Evolutionary conservation across 1,140 invertebrate species (phyloP), one percentile per base, ranked within the genome.

Genomic region (Telenomus remus): DNA sequence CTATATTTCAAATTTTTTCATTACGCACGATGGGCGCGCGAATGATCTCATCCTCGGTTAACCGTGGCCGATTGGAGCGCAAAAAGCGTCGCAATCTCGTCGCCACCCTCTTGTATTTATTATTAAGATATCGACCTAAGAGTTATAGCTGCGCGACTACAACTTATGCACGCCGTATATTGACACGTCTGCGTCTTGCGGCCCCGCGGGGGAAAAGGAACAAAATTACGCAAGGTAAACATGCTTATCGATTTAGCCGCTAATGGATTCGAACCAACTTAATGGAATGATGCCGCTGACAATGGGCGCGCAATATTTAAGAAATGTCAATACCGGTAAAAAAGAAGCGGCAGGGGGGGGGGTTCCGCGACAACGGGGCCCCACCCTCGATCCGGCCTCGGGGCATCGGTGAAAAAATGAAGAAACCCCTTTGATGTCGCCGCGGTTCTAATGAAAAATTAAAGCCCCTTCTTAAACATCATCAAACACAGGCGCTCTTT

Each of bases 1-100:
- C 83, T 83, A 87, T 88, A 88, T 88, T 88, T 87, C 86, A 88
- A 88, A 87, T 88, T 87, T 88, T 88, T 86, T 88, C 85, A 87
- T 88, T 88, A 87, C 80, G 84, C 82, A 81, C 66, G 75, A 83
- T 27, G 19, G 19, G 19, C 85, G 86, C 85, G 86, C 84, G 86
- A 88, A 87, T 86, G 80, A 87, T 79, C 72, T 43, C 48, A 12
- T 54, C 56, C 34, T 50, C 37, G 48, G 27, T 74, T 63, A 44
- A 15, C 59, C 50, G 34, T 64, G 55, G 15, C n/a, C 14, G 79
- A 76, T 61, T 74, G 19, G 19, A 27, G 27, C 55, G 66, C 56
- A 63, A 72, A 53, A 63, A 74, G 57, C 56, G 55, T 66, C 79
- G 85, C 81, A 86, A 87, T 86, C 86, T 85, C 84, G 81, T 82